phyloP scores from a whole-genome alignment of 2,797 vertebrate species.

The Myotis findleyi region DNA sequence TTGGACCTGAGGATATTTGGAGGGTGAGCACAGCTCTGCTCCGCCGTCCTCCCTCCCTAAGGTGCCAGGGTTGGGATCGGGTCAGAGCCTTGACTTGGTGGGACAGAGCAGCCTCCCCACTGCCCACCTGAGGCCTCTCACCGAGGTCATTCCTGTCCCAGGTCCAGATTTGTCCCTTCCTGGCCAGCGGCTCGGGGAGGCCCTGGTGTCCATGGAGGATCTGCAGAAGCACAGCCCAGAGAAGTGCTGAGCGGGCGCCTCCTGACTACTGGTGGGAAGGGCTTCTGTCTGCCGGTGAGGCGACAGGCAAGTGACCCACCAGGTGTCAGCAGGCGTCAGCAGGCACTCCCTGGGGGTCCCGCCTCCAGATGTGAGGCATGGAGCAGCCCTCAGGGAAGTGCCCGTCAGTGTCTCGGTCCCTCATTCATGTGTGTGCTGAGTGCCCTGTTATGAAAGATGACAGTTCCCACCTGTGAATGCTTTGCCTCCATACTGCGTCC shows the following conservation, averaged over 20 bases:
- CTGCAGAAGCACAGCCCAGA: neutral
- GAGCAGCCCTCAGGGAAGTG: neutral
- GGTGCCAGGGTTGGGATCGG: neutral
- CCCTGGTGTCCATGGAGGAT: neutral
- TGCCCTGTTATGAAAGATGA: neutral
- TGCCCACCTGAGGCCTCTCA: neutral
- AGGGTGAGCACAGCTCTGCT: neutral
- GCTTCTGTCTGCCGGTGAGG: accelerated
- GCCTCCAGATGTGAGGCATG: neutral
- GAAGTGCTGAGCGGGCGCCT: neutral
- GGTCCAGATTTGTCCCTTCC: neutral
- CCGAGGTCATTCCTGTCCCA: neutral
- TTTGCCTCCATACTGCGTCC: neutral
- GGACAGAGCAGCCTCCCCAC: neutral
- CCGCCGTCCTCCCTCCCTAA: neutral
- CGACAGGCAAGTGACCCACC: accelerated
- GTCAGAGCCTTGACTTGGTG: neutral
- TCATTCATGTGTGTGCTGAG: neutral
- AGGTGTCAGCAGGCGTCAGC: accelerated
- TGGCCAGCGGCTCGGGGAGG: neutral
- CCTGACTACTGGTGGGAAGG: neutral
- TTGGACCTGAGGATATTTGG: neutral
- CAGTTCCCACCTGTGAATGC: neutral
- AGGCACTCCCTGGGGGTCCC: accelerated
- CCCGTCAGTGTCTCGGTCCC: neutral